These are phyloP conservation scores for Oscheius sp. DNA, from an alignment of 2,888 invertebrate species.

Conservation along the genomic window DNA sequence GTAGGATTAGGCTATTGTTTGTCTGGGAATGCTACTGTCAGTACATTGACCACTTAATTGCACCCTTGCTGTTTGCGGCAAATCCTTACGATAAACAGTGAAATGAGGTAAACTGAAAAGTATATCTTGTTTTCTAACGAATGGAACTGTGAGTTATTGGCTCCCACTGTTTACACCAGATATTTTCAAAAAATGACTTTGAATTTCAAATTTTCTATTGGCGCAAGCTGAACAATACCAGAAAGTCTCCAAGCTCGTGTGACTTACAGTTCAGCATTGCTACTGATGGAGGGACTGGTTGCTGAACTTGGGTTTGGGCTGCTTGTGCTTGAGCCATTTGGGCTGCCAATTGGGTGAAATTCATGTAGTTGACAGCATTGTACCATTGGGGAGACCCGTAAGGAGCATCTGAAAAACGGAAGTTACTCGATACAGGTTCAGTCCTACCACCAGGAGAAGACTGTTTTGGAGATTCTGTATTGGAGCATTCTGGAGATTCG, in stretches of 20 bases:
- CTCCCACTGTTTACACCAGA: too few relatives aligned
- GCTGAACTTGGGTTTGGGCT: constrained; percentile 14
- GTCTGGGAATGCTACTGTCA: constrained; percentile 32
- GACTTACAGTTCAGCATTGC: constrained; percentile 36
- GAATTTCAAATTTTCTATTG: too few relatives aligned
- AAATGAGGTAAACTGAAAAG: neutral
- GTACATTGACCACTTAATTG: constrained; percentile 20
- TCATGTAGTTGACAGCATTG: constrained; percentile 42
- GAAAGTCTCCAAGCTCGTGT: too few relatives aligned
- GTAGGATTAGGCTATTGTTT: constrained; percentile 27
- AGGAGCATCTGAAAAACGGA: constrained; percentile 9
- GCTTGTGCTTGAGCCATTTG: constrained; percentile 46
- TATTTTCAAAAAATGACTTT: too few relatives aligned
- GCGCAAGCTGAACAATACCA: too few relatives aligned
- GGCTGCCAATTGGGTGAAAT: constrained; percentile 47
- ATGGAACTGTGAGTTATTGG: too few relatives aligned
- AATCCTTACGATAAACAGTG: too few relatives aligned
- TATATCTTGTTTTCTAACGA: neutral
- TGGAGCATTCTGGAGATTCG: constrained; percentile 27
- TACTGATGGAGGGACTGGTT: constrained; percentile 33
- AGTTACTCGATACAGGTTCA: neutral
- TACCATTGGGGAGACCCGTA: constrained; percentile 38
- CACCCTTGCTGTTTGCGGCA: constrained; percentile 4
- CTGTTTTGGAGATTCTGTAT: constrained; percentile 27
- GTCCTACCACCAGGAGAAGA: constrained; percentile 12